A percentile compares a stretch with the other conserved stretches of the same genome.
These are phyloP conservation scores for Salvator merianae DNA, from an alignment of 2,113 vertebrate genomes.

Conservation along the genomic window DNA sequence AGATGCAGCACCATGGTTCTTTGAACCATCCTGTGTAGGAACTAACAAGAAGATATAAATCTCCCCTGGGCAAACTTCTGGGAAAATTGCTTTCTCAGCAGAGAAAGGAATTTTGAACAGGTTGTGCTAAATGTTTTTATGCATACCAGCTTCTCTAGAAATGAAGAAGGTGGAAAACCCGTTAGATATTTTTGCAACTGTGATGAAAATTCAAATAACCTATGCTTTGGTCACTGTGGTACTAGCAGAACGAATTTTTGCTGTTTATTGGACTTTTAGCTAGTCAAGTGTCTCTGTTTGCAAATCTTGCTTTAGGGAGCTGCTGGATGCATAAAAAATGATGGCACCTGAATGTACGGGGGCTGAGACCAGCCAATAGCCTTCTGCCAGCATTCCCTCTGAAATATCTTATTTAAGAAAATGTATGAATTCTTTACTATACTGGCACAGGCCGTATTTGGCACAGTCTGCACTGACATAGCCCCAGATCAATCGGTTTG, in stretches of 20 bases:
- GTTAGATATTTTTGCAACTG: neutral
- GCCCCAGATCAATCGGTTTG: no score
- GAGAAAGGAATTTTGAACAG: conserved; percentile 61
- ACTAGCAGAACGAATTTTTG: neutral
- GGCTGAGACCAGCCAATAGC: no score
- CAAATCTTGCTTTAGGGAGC: neutral
- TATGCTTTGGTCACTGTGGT: neutral
- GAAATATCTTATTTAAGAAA: no score
- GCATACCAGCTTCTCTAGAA: neutral
- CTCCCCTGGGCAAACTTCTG: conserved; percentile 56
- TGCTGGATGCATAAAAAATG: no score
- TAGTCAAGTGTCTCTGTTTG: neutral
- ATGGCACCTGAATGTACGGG: no score
- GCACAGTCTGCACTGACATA: no score
- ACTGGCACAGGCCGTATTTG: no score
- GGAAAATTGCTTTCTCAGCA: conserved; percentile 35
- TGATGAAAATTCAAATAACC: neutral
- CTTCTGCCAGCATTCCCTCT: no score
- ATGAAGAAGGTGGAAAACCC: neutral
- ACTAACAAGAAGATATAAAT: conserved; percentile 67
- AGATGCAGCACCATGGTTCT: conserved; percentile 43
- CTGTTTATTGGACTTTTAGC: neutral
- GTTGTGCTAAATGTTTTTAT: conserved; percentile 43
- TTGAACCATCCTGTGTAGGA: conserved; percentile 46
- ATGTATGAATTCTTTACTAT: no score